Evolutionary conservation across 2,888 invertebrate genomes (phyloP), one percentile per base, ranked within the genome.

Genomic region (Thymelicus lineola): DNA sequence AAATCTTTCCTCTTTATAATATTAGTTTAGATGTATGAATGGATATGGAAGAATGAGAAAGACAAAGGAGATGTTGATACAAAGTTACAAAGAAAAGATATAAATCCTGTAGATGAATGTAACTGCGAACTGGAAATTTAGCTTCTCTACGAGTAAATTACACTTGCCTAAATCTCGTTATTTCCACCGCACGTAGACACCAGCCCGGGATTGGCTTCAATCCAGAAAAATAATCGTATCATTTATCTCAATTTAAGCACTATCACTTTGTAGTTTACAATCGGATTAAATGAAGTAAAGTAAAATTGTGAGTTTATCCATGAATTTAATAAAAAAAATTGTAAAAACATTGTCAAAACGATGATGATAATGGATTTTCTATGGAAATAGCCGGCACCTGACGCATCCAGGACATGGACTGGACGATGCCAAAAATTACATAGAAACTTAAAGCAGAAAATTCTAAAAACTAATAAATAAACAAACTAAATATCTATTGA

Each of bases 71-170:
- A 46, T 50, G 5, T 17, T n/a, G 7, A 50, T 50, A 17, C 15
- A 50, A 50, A 50, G 50, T 50, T 17, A 15, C 50, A 50, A 15
- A 80, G 80, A 79, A 79, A 82, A 60, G 60, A 60, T 60, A 60
- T 60, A 60, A 60, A 60, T 60, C 28, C 60, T 45, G 42, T 20
- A 60, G 60, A 60, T 20, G 38, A 42, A 59, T 59, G 20, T 60
- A 45, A 60, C 60, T 45, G n/a, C 14, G 60, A 60, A 20, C 20
- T 45, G 60, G 14, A 60, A 45, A 60, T 42, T 60, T 60, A 45
- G 42, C 45, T 60, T 59, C 42, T 42, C 15, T 17, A 7, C 50
- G 50, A 50, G 50, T 50, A 50, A 50, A 50, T 50, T 42, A 57
- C 7, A 46, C 66, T 48, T 58, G 58, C 66, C 58, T 66, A 36